Evolutionary conservation across 2,797 vertebrate species (phyloP).

Genomic region (Sebastes cheni): DNA sequence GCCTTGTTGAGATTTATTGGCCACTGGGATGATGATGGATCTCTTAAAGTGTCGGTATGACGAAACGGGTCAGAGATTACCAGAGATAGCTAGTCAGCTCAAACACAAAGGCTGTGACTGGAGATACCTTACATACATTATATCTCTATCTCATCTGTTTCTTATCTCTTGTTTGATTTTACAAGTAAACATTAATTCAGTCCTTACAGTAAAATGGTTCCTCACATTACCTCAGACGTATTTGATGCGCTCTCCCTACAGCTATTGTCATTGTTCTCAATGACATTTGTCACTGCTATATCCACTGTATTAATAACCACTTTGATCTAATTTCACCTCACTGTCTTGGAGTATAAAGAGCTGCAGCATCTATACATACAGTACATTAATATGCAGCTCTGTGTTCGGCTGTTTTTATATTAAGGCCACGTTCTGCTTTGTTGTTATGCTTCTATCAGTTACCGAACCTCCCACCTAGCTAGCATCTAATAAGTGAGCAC

Average conservation of each 20-base stretch:
- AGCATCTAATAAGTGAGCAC: neutral
- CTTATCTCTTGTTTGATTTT: neutral
- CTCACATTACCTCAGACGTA: neutral
- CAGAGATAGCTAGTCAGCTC: neutral
- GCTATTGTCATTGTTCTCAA: neutral
- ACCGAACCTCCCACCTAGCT: neutral
- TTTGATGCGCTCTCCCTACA: neutral
- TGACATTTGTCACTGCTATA: neutral
- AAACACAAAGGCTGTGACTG: neutral
- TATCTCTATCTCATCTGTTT: neutral
- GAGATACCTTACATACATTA: neutral
- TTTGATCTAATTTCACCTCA: neutral
- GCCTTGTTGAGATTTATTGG: neutral
- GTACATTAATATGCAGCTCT: neutral
- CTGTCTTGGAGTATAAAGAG: neutral
- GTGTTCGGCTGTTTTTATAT: neutral
- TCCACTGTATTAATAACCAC: neutral
- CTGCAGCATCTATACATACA: neutral
- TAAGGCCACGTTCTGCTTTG: neutral
- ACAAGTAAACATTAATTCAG: neutral
- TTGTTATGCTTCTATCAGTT: neutral
- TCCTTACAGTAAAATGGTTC: neutral
- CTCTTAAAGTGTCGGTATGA: neutral
- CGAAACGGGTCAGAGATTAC: neutral
- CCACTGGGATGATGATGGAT: neutral